Conservation (phyloP, 2,797 vertebrate species). For the Sebastes jordani region DNA sequence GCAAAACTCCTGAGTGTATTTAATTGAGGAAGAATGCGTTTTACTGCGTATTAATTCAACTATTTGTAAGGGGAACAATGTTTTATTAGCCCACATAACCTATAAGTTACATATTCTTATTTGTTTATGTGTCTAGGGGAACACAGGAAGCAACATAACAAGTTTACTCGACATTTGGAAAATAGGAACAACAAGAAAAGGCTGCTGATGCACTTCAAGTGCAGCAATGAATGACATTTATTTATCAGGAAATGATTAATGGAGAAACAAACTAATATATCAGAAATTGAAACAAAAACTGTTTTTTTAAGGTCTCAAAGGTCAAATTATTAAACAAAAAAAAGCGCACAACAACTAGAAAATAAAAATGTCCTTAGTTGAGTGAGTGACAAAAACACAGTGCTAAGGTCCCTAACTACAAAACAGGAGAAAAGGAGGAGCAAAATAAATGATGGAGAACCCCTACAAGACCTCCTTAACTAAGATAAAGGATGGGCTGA, state of each 20-base stretch:
- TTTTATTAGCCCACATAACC: background rate
- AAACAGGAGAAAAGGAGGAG: too few species aligned
- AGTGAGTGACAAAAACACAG: background rate
- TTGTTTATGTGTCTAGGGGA: background rate
- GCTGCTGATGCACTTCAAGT: background rate
- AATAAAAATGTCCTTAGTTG: background rate
- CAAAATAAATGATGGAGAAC: background rate
- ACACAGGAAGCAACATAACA: background rate
- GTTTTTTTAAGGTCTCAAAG: too few species aligned
- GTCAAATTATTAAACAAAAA: too few species aligned
- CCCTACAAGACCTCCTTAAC: background rate
- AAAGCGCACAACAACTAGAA: too few species aligned
- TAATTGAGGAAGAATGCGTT: background rate
- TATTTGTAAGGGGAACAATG: background rate
- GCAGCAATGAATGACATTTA: background rate
- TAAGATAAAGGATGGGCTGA: background rate
- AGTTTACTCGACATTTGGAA: background rate
- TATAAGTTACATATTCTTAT: background rate
- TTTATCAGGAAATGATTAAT: background rate
- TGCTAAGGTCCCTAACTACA: background rate
- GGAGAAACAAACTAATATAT: background rate
- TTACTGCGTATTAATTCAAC: background rate
- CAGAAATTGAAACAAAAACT: background rate
- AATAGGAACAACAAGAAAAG: background rate
- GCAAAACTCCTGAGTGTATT: background rate